These are phyloP conservation scores for Chanos chanos DNA, from an alignment of 2,797 vertebrate genomes.

Conservation along the genomic window DNA sequence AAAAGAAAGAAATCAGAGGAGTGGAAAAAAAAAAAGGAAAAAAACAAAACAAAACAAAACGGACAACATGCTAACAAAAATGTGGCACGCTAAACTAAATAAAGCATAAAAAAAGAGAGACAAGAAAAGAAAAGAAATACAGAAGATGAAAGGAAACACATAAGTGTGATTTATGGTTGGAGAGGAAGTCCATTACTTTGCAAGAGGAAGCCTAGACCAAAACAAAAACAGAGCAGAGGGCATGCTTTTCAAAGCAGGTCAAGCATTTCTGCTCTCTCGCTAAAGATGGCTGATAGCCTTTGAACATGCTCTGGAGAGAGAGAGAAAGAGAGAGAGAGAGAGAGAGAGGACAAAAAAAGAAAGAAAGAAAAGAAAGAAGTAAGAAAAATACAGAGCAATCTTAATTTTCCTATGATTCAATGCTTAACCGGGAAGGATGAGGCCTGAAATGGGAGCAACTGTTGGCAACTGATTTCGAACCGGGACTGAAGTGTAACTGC, in stretches of 20 bases:
- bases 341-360: too few relatives aligned
- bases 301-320: slow-evolving; percentile 43
- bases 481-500: slow-evolving; percentile 54
- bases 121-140: background rate
- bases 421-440: slow-evolving; percentile 56
- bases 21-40: background rate
- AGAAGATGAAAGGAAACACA: slow-evolving; percentile 24
- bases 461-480: background rate
- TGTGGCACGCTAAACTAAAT: slow-evolving; percentile 51
- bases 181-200: slow-evolving; percentile 69
- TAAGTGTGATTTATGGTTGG: slow-evolving; percentile 69
- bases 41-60: too few relatives aligned
- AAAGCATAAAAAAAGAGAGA: background rate
- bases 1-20: background rate
- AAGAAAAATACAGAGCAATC: slow-evolving; percentile 36
- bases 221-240: slow-evolving; percentile 67
- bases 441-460: too few relatives aligned
- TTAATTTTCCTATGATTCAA: slow-evolving; percentile 55
- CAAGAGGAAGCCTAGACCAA: slow-evolving; percentile 67
- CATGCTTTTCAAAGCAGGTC: slow-evolving; percentile 60
- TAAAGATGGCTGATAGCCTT: slow-evolving; percentile 53
- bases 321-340: too few relatives aligned
- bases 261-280: slow-evolving; percentile 52
- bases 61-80: slow-evolving; percentile 45
- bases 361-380: too few relatives aligned